Evolutionary conservation across 2,888 invertebrate species (phyloP).

Genomic region (Tolmerus cingulatus): DNA sequence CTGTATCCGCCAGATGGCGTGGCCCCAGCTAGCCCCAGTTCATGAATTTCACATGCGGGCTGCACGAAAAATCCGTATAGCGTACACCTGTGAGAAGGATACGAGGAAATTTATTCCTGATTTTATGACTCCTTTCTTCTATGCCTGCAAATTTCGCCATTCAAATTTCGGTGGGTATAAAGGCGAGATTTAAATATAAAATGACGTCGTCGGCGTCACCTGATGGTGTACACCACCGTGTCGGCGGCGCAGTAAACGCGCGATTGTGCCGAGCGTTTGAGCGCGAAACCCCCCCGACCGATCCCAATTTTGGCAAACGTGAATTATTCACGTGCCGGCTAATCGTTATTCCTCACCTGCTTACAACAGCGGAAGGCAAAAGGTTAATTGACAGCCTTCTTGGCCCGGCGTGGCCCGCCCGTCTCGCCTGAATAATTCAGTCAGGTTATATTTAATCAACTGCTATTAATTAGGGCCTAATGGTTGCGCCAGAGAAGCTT

Average conservation of each 20-base stretch:
- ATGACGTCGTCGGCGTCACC: not conserved
- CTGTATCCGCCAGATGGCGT: not conserved
- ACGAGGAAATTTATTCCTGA: slow-evolving; percentile 7
- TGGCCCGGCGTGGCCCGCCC: not conserved
- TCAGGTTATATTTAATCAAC: slow-evolving; percentile 27
- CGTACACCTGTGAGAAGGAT: not conserved
- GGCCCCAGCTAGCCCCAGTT: not conserved
- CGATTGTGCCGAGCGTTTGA: not conserved
- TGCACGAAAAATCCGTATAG: not conserved
- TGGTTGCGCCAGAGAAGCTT: not conserved
- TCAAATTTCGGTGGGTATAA: not conserved
- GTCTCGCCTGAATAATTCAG: slow-evolving; percentile 14
- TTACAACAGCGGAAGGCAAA: not conserved
- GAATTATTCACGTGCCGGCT: slow-evolving; percentile 6
- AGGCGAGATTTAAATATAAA: slow-evolving; percentile 9
- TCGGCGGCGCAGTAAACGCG: not conserved
- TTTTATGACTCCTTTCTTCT: slow-evolving; percentile 15
- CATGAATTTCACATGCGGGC: not conserved
- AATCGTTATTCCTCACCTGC: slow-evolving; percentile 15
- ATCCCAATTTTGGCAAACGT: slow-evolving; percentile 5
- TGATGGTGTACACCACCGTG: not conserved
- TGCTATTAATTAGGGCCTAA: slow-evolving; percentile 22
- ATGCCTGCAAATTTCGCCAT: not conserved
- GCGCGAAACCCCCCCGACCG: not conserved
- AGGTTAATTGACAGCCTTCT: slow-evolving; percentile 18